Conservation (phyloP, 2,113 vertebrate genomes). For the Podarcis muralis region DNA sequence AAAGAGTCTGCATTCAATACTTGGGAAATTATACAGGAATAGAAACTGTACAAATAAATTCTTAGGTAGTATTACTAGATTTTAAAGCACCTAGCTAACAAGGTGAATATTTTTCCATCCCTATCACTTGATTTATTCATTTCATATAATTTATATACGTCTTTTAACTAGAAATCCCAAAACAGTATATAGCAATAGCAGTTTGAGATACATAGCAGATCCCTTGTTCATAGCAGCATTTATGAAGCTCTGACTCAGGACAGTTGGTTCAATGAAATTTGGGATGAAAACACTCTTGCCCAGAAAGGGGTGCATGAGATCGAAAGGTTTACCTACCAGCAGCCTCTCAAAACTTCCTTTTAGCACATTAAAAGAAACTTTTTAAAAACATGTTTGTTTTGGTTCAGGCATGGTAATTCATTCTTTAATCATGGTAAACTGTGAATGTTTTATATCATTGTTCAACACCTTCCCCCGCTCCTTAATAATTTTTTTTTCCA, state of each 20-base stretch:
- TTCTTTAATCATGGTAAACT: background rate
- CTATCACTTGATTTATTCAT: background rate
- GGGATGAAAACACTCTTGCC: background rate
- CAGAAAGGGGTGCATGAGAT: background rate
- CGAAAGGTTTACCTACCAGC: background rate
- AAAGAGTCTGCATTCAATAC: background rate
- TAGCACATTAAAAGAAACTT: background rate
- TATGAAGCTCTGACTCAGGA: background rate
- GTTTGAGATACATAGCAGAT: background rate
- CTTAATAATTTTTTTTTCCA: too few relatives aligned
- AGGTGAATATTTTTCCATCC: background rate
- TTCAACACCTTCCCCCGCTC: background rate
- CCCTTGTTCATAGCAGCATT: background rate
- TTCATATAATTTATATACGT: too few relatives aligned
- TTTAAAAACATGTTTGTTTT: background rate
- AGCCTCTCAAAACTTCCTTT: background rate
- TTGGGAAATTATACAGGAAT: background rate
- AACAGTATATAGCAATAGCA: too few relatives aligned
- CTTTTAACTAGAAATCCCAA: too few relatives aligned
- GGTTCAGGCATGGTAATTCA: background rate
- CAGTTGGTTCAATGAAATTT: background rate
- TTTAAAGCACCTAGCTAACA: background rate
- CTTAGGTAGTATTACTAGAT: background rate
- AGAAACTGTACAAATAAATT: background rate
- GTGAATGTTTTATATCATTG: background rate